These are phyloP conservation scores for Antigone vipio DNA, from an alignment of 2,113 vertebrate species.

Conservation along the genomic window DNA sequence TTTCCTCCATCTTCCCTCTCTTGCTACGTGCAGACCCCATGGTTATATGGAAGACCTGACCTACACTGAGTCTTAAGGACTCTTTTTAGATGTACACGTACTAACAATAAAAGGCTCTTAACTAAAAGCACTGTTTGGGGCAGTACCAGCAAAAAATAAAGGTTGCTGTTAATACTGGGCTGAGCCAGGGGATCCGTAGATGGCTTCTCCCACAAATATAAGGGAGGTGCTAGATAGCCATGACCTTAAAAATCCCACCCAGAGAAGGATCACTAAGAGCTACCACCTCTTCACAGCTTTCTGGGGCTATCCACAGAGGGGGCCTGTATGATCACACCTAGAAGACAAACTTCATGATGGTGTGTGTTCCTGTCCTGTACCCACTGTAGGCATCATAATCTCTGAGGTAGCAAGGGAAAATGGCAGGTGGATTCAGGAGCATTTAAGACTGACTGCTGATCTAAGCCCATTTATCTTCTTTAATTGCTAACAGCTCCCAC, in stretches of 20 bases:
- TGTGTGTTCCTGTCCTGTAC: background rate
- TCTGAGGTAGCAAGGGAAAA: rapidly evolving
- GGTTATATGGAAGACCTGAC: background rate
- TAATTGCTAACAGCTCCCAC: background rate
- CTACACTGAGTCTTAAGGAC: background rate
- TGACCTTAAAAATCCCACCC: background rate
- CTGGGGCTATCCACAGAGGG: background rate
- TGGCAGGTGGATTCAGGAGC: rapidly evolving
- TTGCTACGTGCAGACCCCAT: rapidly evolving
- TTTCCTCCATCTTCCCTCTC: background rate
- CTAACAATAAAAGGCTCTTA: background rate
- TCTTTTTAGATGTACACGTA: background rate
- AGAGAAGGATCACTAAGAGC: background rate
- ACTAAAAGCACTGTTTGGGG: background rate
- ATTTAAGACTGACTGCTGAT: background rate
- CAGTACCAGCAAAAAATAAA: background rate
- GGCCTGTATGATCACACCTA: background rate
- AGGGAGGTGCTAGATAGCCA: background rate
- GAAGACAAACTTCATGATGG: rapidly evolving
- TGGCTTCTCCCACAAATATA: background rate
- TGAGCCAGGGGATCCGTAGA: background rate
- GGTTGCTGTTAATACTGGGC: background rate
- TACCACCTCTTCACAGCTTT: background rate
- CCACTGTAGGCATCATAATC: rapidly evolving
- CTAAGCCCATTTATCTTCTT: background rate